A percentile compares a stretch with the other conserved stretches of the same genome.
These are phyloP conservation scores for Epirrhoe tristata DNA, from an alignment of 2,888 invertebrate species.

Conservation along the genomic window DNA sequence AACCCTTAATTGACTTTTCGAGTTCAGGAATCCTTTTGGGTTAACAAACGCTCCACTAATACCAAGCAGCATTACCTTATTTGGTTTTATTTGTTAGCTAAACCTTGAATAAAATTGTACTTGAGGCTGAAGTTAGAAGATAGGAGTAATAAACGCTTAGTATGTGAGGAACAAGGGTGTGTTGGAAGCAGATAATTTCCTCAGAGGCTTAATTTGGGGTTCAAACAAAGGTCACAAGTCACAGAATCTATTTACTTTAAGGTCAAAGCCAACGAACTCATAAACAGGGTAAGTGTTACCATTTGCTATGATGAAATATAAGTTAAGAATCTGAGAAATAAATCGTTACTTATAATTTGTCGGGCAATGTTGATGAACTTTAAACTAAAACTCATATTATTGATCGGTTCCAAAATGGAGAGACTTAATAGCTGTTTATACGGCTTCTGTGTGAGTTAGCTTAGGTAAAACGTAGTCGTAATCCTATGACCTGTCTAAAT, in stretches of 20 bases:
- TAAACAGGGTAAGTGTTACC: not conserved
- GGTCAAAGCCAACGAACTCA: not conserved
- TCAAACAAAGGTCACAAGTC: not conserved
- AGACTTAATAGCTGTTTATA: constrained; percentile 4
- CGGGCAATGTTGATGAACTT: not conserved
- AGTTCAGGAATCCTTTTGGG: not conserved
- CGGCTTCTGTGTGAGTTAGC: constrained; percentile 19
- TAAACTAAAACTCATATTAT: constrained; percentile 20
- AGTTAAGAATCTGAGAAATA: not conserved
- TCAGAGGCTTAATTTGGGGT: not conserved
- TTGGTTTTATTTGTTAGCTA: not conserved
- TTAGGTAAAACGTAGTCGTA: constrained; percentile 34
- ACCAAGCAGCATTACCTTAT: too few species aligned
- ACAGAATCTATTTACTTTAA: not conserved
- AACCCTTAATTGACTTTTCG: not conserved
- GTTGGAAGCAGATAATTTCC: constrained; percentile 9
- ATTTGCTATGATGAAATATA: not conserved
- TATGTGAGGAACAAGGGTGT: not conserved
- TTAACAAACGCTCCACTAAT: not conserved
- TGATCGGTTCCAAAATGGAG: constrained; percentile 26
- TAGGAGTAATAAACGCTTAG: not conserved
- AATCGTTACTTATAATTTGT: not conserved
- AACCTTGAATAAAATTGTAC: not conserved
- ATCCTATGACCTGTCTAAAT: constrained; percentile 20
- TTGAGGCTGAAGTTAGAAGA: not conserved